Conservation (phyloP, 2,797 vertebrate genomes). For the Tenualosa thibaudeaui region DNA sequence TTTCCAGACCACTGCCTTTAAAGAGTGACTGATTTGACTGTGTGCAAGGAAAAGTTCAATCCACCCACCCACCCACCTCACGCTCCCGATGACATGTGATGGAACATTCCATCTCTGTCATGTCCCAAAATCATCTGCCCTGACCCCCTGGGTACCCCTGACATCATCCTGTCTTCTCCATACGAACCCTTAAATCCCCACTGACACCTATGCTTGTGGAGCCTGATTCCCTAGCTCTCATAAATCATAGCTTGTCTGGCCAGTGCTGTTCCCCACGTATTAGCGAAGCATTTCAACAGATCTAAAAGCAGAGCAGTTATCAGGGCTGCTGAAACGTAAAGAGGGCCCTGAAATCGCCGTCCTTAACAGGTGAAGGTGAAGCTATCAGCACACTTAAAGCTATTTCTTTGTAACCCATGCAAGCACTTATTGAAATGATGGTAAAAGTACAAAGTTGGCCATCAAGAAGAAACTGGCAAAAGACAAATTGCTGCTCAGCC, state of each 20-base stretch:
- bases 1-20: background rate
- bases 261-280: constrained; percentile 34
- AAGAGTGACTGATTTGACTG: background rate
- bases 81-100: background rate
- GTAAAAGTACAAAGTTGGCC: too few species aligned
- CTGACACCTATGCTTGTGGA: background rate
- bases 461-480: too few species aligned
- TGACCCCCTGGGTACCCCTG: background rate
- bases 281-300: constrained; percentile 34
- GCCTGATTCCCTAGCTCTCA: constrained; percentile 39
- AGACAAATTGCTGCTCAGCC: too few species aligned
- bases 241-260: constrained; percentile 55
- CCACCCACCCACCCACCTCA: background rate
- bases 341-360: background rate
- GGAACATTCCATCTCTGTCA: background rate
- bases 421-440: too few species aligned
- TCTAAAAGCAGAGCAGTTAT: constrained; percentile 51
- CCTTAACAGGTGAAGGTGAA: background rate
- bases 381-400: too few species aligned
- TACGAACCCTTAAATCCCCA: background rate
- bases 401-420: too few species aligned
- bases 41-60: background rate
- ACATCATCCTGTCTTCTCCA: background rate
- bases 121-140: background rate
- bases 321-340: background rate